Evolutionary conservation across 37 sponge, comb jelly and placozoan species (phyloP).

Genomic region (Eunapius fragilis): DNA sequence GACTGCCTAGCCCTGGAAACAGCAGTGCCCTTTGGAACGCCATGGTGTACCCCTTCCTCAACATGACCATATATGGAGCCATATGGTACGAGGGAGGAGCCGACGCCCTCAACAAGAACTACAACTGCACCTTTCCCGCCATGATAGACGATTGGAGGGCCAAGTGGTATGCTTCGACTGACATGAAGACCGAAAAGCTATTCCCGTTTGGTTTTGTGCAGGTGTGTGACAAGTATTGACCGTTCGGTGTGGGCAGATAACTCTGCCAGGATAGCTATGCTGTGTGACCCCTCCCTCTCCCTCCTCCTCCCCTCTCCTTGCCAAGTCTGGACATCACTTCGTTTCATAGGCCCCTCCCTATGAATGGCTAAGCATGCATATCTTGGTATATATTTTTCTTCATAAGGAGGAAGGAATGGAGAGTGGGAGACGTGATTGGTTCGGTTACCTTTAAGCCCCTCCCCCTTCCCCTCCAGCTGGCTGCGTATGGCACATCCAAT

Average conservation of each 20-base stretch:
- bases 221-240: slow-evolving; percentile 23
- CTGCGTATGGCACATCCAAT: slow-evolving; percentile 41
- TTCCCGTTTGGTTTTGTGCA: slow-evolving; percentile 73
- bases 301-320: too few relatives aligned
- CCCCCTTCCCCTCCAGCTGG: slow-evolving; percentile 27
- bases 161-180: slow-evolving; percentile 42
- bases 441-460: not conserved
- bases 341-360: too few relatives aligned
- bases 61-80: slow-evolving; percentile 71
- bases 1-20: not conserved
- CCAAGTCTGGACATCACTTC: too few relatives aligned
- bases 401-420: too few relatives aligned
- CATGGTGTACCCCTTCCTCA: slow-evolving; percentile 73
- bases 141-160: slow-evolving; percentile 83
- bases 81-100: slow-evolving; percentile 84
- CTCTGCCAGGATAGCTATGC: not conserved
- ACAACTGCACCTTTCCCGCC: slow-evolving; percentile 67
- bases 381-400: too few relatives aligned
- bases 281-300: too few relatives aligned
- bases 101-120: slow-evolving; percentile 39
- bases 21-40: slow-evolving; percentile 74
- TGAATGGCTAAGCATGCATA: too few relatives aligned
- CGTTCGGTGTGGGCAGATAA: not conserved
- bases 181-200: slow-evolving; percentile 6
- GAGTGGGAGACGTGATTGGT: too few relatives aligned